Percentiles rank a stretch among this genome's conserved stretches.
Conservation (phyloP, 2,888 invertebrate species). For the Catocala fraxini region DNA sequence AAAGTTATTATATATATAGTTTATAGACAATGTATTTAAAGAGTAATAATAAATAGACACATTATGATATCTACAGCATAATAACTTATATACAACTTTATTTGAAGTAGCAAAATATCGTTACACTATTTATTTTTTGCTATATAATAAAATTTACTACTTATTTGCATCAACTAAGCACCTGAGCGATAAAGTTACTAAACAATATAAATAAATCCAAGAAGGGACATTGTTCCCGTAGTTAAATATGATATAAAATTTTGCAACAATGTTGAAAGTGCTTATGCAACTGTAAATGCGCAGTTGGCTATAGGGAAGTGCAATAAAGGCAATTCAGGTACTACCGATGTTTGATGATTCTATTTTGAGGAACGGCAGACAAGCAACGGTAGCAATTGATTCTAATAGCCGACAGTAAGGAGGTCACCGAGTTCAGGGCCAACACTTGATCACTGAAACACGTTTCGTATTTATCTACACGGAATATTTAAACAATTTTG, state of each 20-base stretch:
- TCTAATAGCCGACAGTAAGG: constrained; percentile 63
- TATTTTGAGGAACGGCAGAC: constrained; percentile 54
- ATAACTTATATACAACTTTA: too few species aligned
- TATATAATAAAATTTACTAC: too few species aligned
- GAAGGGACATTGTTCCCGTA: constrained; percentile 9
- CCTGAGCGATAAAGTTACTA: not conserved
- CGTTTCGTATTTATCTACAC: constrained; percentile 60
- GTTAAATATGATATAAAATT: constrained; percentile 12
- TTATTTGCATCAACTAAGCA: not conserved
- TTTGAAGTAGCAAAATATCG: too few species aligned
- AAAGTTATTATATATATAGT: too few species aligned
- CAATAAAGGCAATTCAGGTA: constrained; percentile 56
- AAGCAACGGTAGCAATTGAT: constrained; percentile 61
- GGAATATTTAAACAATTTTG: constrained; percentile 63
- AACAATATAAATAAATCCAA: not conserved
- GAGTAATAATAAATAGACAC: too few species aligned
- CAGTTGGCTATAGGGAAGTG: constrained; percentile 53
- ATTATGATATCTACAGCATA: too few species aligned
- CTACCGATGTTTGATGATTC: constrained; percentile 50
- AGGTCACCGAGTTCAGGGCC: constrained; percentile 75
- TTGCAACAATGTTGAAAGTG: constrained; percentile 16
- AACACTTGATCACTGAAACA: constrained; percentile 56
- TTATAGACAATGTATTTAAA: too few species aligned
- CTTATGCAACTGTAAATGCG: constrained; percentile 32
- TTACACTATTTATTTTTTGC: too few species aligned